Evolutionary conservation across 2,888 invertebrate genomes (phyloP), one percentile per base, ranked within the genome.

Genomic region (Hydroisotoma schaefferi): DNA sequence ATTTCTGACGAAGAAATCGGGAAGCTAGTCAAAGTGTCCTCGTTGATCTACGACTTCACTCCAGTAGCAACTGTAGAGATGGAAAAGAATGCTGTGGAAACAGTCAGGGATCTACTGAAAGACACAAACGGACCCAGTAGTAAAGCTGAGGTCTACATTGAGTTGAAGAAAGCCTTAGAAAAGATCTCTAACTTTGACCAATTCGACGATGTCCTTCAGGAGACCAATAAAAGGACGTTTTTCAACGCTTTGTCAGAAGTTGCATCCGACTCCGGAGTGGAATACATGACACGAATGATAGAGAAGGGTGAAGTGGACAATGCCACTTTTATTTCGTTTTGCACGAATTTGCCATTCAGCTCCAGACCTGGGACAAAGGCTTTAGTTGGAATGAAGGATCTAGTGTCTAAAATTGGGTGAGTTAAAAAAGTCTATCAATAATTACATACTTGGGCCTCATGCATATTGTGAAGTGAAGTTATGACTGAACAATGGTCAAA

Each of bases 1-100:
- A 20, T 18, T n/a, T 6, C 12, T 6, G 25, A 38, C 1, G 60
- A 55, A 33, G 60, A 56, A 29, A 28, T 56, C 25, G 8, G 25
- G 2, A 18, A 22, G 18, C n/a, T 56, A 22, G 25, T 25, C 15
- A 25, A 20, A 18, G 26, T 44, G 6, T 46, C 55, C 1, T 15
- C 25, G 6, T 18, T 55, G 8, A 15, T 28, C 29, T 56, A 60
- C 52, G 48, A 60, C 28, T 44, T 46, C 40, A 33, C 22, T 51
- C 28, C 6, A 10, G 25, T 12, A 3, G 3, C 23, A 23, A 46
- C 23, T 8, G 18, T 4, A 6, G 23, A 23, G n/a, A 40, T 53
- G 53, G 25, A 53, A 43, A 23, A 25, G 2, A 53, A 38, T 53
- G 53, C 53, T 5, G 53, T 37, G 15, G 40, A 38, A 5, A n/a